Evolutionary conservation across 2,797 vertebrate genomes (phyloP).

Genomic region (Amphiprion clarkii): DNA sequence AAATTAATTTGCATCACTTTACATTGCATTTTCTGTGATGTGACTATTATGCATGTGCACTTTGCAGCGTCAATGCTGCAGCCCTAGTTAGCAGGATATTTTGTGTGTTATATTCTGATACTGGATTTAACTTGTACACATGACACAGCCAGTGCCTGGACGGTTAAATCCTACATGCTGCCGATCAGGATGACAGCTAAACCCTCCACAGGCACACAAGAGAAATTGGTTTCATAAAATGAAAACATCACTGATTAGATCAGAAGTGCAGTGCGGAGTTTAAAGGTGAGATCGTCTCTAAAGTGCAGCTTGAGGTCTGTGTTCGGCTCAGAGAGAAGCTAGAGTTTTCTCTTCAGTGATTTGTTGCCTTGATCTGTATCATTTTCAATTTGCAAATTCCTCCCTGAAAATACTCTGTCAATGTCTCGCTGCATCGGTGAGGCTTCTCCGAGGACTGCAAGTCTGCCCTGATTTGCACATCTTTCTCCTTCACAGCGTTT

Average conservation of each 20-base stretch:
- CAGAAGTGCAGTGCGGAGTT: conserved; percentile 18
- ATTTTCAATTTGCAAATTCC: conserved; percentile 29
- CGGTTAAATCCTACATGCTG: not conserved
- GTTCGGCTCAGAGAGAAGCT: not conserved
- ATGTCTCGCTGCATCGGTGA: conserved; percentile 22
- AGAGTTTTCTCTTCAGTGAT: conserved; percentile 4
- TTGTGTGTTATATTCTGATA: not conserved
- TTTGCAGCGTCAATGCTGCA: too few relatives aligned
- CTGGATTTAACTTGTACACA: conserved; percentile 1
- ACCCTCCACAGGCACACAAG: not conserved
- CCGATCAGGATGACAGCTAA: conserved; percentile 1
- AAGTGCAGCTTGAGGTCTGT: conserved; percentile 11
- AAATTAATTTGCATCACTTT: too few relatives aligned
- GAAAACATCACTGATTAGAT: not conserved
- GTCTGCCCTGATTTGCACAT: conserved; percentile 35
- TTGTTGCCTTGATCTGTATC: conserved; percentile 33
- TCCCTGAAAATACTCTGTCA: conserved; percentile 23
- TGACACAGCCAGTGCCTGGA: conserved; percentile 17
- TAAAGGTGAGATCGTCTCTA: not conserved
- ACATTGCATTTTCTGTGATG: too few relatives aligned
- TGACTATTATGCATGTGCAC: too few relatives aligned
- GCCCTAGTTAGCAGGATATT: conserved; percentile 2
- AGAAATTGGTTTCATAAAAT: conserved; percentile 6
- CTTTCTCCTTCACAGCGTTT: conserved; percentile 14
- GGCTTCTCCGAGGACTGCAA: conserved; percentile 24